Evolutionary conservation across 2,888 invertebrate species (phyloP), one percentile per base, ranked within the genome.

Genomic region (Hyposoter dolosus): DNA sequence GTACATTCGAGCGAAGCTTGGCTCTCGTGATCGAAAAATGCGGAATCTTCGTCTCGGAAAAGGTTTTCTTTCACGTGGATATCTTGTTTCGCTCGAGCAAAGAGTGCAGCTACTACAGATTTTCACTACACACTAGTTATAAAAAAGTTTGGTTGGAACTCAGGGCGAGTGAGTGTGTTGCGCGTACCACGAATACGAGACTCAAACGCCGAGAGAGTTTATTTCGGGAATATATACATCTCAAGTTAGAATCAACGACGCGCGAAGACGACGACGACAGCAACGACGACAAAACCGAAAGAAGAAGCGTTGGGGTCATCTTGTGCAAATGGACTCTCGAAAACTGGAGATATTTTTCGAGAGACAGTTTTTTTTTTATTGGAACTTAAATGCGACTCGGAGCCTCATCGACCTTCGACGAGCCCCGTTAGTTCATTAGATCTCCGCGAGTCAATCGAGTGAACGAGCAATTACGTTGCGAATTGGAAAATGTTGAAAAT

Each of bases 171-270:
- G 15, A 65, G 60, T 66, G 45, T 43, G 81, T 53, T 56, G 17
- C 71, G 35, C 69, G 76, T 76, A 72, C 65, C 76, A 53, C 77
- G 50, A 15, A 63, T 81, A 71, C 66, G 79, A 84, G 74, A 50
- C 79, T 40, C 75, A 78, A 87, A 88, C 85, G 85, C 19, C 50
- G 83, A 75, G 81, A 87, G 86, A 60, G 89, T 90, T 83, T 91
- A 91, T 91, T 91, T 91, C 83, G 87, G 89, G 91, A 88, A 88
- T 90, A 90, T 83, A 90, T 90, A 90, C 81, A 87, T 90, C 91
- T 91, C 90, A 89, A 90, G 87, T 90, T 91, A 90, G 91, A 91
- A 79, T 88, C 88, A 86, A 87, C 88, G 88, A 56, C 56, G 40
- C 40, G 40, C 40, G 23, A 15, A 12, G 60, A 89, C 84, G 89